A percentile compares a stretch with the other conserved stretches of the same genome.
Conservation (phyloP, 1,140 invertebrate genomes). For the Drosophila athabasca region DNA sequence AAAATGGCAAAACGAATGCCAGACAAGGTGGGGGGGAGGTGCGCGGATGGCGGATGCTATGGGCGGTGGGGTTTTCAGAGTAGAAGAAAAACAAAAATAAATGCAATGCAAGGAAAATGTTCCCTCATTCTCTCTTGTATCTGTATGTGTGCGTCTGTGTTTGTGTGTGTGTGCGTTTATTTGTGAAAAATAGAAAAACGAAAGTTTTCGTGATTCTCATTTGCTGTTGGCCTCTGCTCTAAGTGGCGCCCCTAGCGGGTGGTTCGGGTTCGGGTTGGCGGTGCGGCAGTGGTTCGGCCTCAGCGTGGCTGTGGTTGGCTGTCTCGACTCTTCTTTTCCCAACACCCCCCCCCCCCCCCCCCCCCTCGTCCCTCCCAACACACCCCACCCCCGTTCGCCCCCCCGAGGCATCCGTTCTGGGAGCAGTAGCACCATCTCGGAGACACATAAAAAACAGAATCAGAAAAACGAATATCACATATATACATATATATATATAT, state of each 20-base stretch:
- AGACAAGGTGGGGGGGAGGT: no score
- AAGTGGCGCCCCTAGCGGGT: slow-evolving; percentile 66
- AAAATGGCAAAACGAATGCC: slow-evolving; percentile 1
- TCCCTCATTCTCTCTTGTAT: not conserved
- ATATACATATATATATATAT: slow-evolving; percentile 22
- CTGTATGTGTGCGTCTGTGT: not conserved
- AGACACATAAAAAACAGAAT: slow-evolving; percentile 29
- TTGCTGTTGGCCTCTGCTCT: slow-evolving; percentile 71
- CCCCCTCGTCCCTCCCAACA: no score
- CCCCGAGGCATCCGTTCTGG: slow-evolving; percentile 7
- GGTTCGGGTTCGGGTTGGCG: slow-evolving; percentile 42
- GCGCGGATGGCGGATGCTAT: not conserved
- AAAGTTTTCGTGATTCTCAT: slow-evolving; percentile 79
- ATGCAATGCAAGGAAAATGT: slow-evolving; percentile 76
- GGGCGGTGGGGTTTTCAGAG: no score
- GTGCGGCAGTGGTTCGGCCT: slow-evolving; percentile 71
- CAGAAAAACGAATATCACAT: slow-evolving; percentile 21
- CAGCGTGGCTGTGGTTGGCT: slow-evolving; percentile 78
- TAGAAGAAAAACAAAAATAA: slow-evolving; percentile 49
- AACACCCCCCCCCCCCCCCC: not conserved
- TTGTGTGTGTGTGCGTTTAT: slow-evolving; percentile 9
- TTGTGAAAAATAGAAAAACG: slow-evolving; percentile 81
- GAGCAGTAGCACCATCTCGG: slow-evolving; percentile 12
- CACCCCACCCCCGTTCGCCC: not conserved
- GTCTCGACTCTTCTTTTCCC: slow-evolving; percentile 45